phyloP scores from a whole-genome alignment of 2,113 vertebrate genomes.

The Vulpes vulpes region DNA sequence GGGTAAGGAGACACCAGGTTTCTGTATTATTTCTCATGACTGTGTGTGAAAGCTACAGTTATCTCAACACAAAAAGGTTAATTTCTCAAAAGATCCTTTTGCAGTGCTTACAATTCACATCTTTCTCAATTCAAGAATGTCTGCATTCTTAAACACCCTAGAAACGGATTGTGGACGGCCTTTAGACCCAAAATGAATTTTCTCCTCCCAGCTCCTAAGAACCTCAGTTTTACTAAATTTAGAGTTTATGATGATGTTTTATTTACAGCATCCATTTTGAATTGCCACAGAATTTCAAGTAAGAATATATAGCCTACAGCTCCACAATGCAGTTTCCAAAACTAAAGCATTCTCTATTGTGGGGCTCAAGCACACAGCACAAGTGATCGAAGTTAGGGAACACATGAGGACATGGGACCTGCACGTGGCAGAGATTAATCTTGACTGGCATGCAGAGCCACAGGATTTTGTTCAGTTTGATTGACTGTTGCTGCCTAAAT shows the following conservation, averaged over 20 bases:
- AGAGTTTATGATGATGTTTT: neutral
- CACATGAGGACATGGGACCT: neutral
- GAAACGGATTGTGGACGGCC: neutral
- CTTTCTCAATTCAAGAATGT: neutral
- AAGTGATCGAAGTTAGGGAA: neutral
- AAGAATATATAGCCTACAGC: neutral
- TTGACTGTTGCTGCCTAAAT: neutral
- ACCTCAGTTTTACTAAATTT: neutral
- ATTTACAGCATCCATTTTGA: neutral
- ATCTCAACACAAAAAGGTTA: neutral
- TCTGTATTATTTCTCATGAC: neutral
- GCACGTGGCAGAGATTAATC: neutral
- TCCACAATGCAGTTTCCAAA: neutral
- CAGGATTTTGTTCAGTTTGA: neutral
- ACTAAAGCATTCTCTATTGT: no score
- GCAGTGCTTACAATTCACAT: neutral
- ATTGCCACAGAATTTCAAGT: neutral
- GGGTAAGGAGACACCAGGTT: no score
- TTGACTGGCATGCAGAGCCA: neutral
- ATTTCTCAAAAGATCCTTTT: neutral
- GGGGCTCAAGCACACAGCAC: rapidly evolving
- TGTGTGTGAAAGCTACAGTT: neutral
- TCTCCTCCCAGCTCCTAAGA: neutral
- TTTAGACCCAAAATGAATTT: neutral
- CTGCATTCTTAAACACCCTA: neutral